Base-by-base conservation (phyloP, 2,113 vertebrate species). In the Protomyctophum bolini region DNA sequence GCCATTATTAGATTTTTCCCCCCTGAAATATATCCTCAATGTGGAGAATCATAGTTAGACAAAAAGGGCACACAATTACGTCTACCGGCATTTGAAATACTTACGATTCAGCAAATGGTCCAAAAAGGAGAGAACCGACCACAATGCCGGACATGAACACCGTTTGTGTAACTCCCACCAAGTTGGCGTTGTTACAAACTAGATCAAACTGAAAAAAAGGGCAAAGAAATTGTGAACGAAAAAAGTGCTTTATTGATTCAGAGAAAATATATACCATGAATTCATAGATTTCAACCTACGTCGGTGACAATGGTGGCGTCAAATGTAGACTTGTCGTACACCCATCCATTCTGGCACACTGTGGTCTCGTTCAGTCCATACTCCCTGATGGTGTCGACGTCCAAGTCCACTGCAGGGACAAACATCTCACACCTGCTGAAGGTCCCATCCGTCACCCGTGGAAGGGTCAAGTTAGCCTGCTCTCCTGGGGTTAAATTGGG, bases 351-450 rank as follows among this genome's bases (percentile, higher is more conserved):
- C 62, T 54, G 75, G 10, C 95, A 96, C 3, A 65, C 55, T 51
- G 92, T 77, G 0, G 94, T 95, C n/a, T 87, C 15, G 0, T 94
- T 95, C 21, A 95, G 92, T 10, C 91, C 90, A 0, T 88, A 80
- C 2, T 70, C 64, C 70, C 90, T 7, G 58, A 96, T 93, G 68
- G 85, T 72, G 0, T 76, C n/a, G 0, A 96, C 89, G 75, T 90
- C 88, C 92, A 91, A 84, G 8, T 90, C 79, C 60, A 90, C 33
- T 33, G 33, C 86, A 0, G 94, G 94, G 29, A 54, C 75, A 73
- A 94, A 96, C 95, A 93, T 94, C 66, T 48, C 80, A 84, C 95
- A 96, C 85, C 87, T 78, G 75, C 94, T 90, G 0, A 92, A 93
- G 0, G 33, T n/a, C 14, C 94, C 94, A 0, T 89, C 46, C 0